Conservation (phyloP, 2,797 vertebrate genomes). For the Nasua narica region DNA sequence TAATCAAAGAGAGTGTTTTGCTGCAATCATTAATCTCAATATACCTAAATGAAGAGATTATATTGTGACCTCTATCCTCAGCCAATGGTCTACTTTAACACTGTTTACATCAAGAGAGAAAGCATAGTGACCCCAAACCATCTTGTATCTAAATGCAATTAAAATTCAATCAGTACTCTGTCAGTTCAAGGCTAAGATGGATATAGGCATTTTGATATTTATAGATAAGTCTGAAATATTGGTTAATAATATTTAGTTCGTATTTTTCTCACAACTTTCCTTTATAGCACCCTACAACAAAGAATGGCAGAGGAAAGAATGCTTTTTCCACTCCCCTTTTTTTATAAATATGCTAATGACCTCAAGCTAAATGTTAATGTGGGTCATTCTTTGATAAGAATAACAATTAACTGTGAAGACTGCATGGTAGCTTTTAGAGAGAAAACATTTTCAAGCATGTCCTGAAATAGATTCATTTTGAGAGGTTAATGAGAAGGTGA, state of each 20-base stretch:
- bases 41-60: slow-evolving; percentile 76
- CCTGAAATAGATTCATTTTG: slow-evolving; percentile 83
- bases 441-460: slow-evolving; percentile 80
- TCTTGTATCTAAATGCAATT: slow-evolving; percentile 66
- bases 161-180: slow-evolving; percentile 59
- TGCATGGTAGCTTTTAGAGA: slow-evolving; percentile 82
- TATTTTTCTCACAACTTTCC: slow-evolving; percentile 63
- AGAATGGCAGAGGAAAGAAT: slow-evolving; percentile 72
- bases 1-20: slow-evolving; percentile 67
- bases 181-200: neutral
- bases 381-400: slow-evolving; percentile 87
- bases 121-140: slow-evolving; percentile 62
- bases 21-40: slow-evolving; percentile 79
- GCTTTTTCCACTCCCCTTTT: slow-evolving; percentile 68
- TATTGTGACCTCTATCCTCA: slow-evolving; percentile 73
- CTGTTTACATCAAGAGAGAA: slow-evolving; percentile 77
- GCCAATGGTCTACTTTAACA: slow-evolving; percentile 74
- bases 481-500: slow-evolving; percentile 88
- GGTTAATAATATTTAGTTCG: slow-evolving; percentile 53
- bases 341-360: slow-evolving; percentile 86
- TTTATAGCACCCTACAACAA: neutral
- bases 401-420: slow-evolving; percentile 85
- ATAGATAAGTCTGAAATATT: slow-evolving; percentile 54
- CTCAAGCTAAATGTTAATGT: slow-evolving; percentile 85
- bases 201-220: slow-evolving; percentile 58